A percentile compares a stretch with the other conserved stretches of the same genome.
phyloP scores from a whole-genome alignment of 2,113 vertebrate genomes.

The Piprites chloris region DNA sequence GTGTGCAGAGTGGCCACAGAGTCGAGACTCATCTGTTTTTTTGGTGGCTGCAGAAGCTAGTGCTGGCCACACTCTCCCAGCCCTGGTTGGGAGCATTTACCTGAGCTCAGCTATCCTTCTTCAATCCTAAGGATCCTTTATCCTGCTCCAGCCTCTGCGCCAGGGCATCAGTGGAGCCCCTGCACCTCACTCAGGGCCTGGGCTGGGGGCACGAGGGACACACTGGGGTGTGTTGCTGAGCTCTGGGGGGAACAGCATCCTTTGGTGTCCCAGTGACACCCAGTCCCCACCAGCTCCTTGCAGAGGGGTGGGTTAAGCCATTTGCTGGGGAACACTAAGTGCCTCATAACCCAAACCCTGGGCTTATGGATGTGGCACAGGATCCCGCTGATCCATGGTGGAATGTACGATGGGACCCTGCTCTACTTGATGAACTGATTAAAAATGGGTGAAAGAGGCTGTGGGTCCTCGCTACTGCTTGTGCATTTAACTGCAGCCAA shows the following conservation, averaged over 20 bases:
- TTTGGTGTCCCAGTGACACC: not conserved
- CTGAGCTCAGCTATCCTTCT: not conserved
- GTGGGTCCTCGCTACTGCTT: not conserved
- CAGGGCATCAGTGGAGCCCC: not conserved
- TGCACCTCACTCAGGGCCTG: rapidly evolving
- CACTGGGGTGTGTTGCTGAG: rapidly evolving
- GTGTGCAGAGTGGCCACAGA: not conserved
- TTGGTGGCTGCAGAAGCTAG: rapidly evolving
- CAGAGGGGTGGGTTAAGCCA: not conserved
- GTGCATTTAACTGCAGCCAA: not conserved
- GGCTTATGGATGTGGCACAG: rapidly evolving
- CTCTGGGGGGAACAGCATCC: not conserved
- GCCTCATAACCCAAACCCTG: not conserved
- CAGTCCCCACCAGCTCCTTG: not conserved
- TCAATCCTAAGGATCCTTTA: not conserved
- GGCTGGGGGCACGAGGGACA: not conserved
- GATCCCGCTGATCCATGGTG: rapidly evolving
- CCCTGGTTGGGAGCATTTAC: not conserved
- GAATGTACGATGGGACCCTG: not conserved
- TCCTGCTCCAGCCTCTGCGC: not conserved
- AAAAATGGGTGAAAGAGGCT: not conserved
- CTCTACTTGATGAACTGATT: not conserved
- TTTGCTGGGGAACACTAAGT: rapidly evolving
- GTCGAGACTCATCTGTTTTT: not conserved
- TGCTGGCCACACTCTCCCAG: not conserved